Conservation (phyloP, 2,113 vertebrate genomes). For the Pongo abelii region DNA sequence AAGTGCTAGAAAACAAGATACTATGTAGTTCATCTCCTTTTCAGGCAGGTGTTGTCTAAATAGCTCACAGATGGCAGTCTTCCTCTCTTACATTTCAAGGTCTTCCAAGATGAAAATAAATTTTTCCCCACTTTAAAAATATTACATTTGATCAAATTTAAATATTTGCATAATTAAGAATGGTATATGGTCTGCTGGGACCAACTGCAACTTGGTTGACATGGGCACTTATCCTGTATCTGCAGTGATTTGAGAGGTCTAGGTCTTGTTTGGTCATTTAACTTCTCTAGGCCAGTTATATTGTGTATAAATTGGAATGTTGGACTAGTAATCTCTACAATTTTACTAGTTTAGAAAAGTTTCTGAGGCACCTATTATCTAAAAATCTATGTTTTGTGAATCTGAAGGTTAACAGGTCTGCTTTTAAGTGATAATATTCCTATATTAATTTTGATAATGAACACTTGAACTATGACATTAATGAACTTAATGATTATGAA, state of each 20-base stretch:
- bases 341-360: neutral
- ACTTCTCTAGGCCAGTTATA: neutral
- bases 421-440: neutral
- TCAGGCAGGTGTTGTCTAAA: neutral
- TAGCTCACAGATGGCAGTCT: neutral
- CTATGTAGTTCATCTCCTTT: neutral
- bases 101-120: neutral
- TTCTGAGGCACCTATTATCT: neutral
- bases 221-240: neutral
- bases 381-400: neutral
- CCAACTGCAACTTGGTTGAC: neutral
- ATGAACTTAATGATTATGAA: neutral
- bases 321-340: neutral
- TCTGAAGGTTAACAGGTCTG: neutral
- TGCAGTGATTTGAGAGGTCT: neutral
- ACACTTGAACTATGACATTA: neutral
- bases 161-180: neutral
- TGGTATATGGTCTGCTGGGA: neutral
- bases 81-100: neutral
- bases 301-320: neutral
- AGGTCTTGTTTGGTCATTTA: neutral
- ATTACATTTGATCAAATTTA: neutral
- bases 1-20: neutral
- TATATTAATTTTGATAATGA: constrained; percentile 4
- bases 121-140: neutral